Evolutionary conservation across 2,797 vertebrate species (phyloP).

Genomic region (Tamandua tetradactyla): DNA sequence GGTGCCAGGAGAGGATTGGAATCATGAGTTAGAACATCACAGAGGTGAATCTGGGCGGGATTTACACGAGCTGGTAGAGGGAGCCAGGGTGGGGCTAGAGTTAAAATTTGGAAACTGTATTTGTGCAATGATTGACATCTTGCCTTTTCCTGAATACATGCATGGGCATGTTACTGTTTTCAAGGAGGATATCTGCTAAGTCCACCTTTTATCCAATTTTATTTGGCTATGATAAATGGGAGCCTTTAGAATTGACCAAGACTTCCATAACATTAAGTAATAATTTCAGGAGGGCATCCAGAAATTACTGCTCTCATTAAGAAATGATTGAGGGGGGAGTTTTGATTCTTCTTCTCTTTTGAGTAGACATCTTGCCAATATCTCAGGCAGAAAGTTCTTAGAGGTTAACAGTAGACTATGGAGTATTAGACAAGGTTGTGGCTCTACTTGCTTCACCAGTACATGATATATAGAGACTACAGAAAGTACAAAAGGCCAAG

Average conservation of each 20-base stretch:
- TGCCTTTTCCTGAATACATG: background rate
- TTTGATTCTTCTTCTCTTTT: background rate
- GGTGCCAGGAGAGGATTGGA: too few species aligned
- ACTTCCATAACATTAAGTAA: background rate
- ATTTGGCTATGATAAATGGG: background rate
- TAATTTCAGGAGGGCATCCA: background rate
- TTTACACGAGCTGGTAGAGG: background rate
- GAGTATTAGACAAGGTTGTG: background rate
- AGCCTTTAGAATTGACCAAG: background rate
- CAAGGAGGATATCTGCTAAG: background rate
- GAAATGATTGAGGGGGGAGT: background rate
- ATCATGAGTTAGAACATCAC: background rate
- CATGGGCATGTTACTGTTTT: background rate
- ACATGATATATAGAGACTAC: background rate
- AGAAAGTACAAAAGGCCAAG: background rate
- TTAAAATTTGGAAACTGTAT: background rate
- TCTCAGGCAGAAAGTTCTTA: background rate
- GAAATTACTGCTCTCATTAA: background rate
- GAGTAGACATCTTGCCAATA: background rate
- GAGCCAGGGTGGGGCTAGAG: too few species aligned
- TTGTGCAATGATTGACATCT: background rate
- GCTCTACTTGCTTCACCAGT: background rate
- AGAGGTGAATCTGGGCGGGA: background rate
- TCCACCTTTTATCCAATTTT: background rate
- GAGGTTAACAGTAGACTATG: background rate